Conservation (phyloP, 2,797 vertebrate genomes). For the Prunella strophiata region DNA sequence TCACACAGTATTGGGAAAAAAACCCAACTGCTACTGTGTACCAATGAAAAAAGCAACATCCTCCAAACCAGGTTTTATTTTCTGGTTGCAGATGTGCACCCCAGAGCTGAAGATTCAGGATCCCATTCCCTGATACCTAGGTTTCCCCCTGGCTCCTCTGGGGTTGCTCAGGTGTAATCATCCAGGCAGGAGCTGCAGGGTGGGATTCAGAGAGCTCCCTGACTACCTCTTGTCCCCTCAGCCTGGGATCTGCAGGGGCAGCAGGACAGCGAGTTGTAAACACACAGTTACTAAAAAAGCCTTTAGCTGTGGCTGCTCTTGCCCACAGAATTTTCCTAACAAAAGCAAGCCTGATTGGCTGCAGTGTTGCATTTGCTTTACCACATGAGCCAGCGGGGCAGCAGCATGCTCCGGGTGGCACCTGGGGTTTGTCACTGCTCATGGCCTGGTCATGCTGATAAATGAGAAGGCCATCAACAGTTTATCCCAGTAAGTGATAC, state of each 20-base stretch:
- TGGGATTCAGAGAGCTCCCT: background rate
- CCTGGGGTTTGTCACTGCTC: background rate
- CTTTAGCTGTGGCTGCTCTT: background rate
- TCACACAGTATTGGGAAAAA: background rate
- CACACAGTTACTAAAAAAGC: background rate
- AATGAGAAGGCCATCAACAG: background rate
- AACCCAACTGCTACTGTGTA: background rate
- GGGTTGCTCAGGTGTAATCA: background rate
- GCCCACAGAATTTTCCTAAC: background rate
- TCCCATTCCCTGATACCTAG: background rate
- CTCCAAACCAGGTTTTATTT: background rate
- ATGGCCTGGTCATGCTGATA: accelerated
- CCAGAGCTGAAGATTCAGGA: background rate
- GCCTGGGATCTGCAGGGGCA: background rate
- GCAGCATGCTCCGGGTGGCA: accelerated
- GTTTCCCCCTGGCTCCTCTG: background rate
- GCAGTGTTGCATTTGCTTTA: accelerated
- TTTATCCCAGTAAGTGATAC: background rate
- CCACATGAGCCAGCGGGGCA: accelerated
- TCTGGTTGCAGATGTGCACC: background rate
- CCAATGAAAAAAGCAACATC: background rate
- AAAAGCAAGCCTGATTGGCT: background rate
- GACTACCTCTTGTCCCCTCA: background rate
- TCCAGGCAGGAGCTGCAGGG: background rate
- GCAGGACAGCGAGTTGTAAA: background rate